A percentile compares a stretch with the other conserved stretches of the same genome.
Evolutionary conservation across 2,113 vertebrate species (phyloP).

Genomic region (Cottus gobio): DNA sequence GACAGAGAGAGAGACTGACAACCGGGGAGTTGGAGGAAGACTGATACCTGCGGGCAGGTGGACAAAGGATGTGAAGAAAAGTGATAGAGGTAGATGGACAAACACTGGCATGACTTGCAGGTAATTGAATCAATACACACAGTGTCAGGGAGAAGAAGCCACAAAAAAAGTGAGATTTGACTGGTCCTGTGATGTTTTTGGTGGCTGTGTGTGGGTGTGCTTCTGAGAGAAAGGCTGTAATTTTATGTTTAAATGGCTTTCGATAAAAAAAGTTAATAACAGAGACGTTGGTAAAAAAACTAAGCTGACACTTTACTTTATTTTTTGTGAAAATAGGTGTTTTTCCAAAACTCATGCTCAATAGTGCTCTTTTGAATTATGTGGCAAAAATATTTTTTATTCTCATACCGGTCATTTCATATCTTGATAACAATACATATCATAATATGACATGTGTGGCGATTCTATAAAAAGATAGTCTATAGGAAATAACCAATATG

Average conservation of each 20-base stretch:
- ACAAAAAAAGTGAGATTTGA: conserved; percentile 12
- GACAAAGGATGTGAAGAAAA: conserved; percentile 25
- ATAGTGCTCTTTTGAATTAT: no score
- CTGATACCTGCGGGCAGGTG: conserved; percentile 21
- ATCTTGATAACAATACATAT: neutral
- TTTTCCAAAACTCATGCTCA: neutral
- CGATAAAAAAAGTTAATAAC: neutral
- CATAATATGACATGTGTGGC: no score
- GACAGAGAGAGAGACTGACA: conserved; percentile 59
- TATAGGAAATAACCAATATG: neutral
- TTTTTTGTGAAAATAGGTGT: neutral
- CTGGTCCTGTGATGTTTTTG: conserved; percentile 23
- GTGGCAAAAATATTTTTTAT: neutral
- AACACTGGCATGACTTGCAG: conserved; percentile 57
- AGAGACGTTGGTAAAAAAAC: neutral
- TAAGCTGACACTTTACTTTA: neutral
- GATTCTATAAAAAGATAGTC: no score
- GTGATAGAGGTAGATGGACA: conserved; percentile 7
- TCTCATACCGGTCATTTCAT: neutral
- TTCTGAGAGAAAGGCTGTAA: conserved; percentile 14
- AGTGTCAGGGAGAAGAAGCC: conserved; percentile 47
- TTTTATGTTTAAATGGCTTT: neutral
- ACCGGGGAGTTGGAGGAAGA: conserved; percentile 21
- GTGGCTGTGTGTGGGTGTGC: neutral
- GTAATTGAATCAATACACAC: conserved; percentile 65